These are phyloP conservation scores for Hydra vulgaris DNA, from an alignment of 30 jellyfish, hydroid and myxozoan species.

Conservation along the genomic window DNA sequence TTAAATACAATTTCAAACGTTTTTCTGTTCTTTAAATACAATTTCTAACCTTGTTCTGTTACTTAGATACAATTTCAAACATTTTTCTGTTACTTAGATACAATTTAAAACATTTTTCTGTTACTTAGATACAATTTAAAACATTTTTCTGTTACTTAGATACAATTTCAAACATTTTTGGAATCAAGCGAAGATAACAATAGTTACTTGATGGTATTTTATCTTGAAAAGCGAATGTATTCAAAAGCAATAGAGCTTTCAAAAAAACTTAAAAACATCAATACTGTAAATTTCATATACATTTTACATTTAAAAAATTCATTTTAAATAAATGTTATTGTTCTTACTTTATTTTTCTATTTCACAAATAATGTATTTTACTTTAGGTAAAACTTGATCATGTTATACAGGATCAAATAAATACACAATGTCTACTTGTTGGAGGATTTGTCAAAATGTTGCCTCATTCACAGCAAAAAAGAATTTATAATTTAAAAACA, in stretches of 20 bases:
- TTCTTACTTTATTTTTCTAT: not conserved
- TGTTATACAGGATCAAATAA: conserved; percentile 2
- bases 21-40: too few species aligned
- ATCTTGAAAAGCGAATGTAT: conserved; percentile 20
- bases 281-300: not conserved
- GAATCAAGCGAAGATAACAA: not conserved
- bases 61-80: too few species aligned
- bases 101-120: too few species aligned
- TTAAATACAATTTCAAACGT: too few species aligned
- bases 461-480: conserved; percentile 11
- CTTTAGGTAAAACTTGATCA: conserved; percentile 15
- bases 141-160: too few species aligned
- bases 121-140: too few species aligned
- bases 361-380: not conserved
- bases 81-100: too few species aligned
- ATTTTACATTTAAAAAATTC: too few species aligned
- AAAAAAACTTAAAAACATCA: conserved; percentile 1
- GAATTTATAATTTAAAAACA: not conserved
- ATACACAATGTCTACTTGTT: conserved; percentile 13
- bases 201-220: conserved; percentile 11
- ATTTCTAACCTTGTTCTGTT: too few species aligned
- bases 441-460: conserved; percentile 19
- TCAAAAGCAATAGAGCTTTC: conserved; percentile 7
- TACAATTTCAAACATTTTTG: not conserved
- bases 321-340: too few species aligned